Conservation (phyloP, 1,140 invertebrate species). For the Archivesica marissinica region DNA sequence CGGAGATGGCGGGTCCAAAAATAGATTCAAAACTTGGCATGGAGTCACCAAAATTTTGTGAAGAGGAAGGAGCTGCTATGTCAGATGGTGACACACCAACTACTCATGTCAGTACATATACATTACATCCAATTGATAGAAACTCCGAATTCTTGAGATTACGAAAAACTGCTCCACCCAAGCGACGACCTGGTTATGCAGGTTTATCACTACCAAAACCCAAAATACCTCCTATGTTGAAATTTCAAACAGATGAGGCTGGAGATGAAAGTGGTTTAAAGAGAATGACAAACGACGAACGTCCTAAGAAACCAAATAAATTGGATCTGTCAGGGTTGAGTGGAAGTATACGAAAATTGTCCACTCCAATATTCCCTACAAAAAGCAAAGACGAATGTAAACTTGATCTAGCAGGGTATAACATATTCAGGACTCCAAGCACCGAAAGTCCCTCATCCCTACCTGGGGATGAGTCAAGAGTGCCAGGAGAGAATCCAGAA, state of each 20-base stretch:
- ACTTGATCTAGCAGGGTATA: conserved; percentile 79
- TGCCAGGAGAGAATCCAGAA: background rate
- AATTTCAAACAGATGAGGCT: conserved; percentile 27
- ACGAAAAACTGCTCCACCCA: conserved; percentile 60
- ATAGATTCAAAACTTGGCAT: background rate
- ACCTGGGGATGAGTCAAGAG: conserved; percentile 20
- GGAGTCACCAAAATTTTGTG: conserved; percentile 14
- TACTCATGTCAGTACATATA: conserved; percentile 34
- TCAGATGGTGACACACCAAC: conserved; percentile 49
- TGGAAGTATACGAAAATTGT: conserved; percentile 55
- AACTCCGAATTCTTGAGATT: conserved; percentile 62
- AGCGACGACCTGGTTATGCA: conserved; percentile 61
- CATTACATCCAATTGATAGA: conserved; percentile 59
- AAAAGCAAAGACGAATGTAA: conserved; percentile 68
- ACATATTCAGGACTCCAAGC: conserved; percentile 68
- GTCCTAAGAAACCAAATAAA: conserved; percentile 49
- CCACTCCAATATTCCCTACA: conserved; percentile 83
- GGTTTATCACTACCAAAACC: conserved; percentile 52
- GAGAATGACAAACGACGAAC: conserved; percentile 21
- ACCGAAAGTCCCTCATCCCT: conserved; percentile 61
- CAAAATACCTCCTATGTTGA: conserved; percentile 47
- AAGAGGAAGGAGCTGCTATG: conserved; percentile 43
- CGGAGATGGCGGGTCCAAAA: conserved; percentile 26
- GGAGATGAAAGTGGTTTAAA: background rate
- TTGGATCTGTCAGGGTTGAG: conserved; percentile 34